phyloP scores from a whole-genome alignment of 2,888 invertebrate species.

The Cartodere bifasciata region DNA sequence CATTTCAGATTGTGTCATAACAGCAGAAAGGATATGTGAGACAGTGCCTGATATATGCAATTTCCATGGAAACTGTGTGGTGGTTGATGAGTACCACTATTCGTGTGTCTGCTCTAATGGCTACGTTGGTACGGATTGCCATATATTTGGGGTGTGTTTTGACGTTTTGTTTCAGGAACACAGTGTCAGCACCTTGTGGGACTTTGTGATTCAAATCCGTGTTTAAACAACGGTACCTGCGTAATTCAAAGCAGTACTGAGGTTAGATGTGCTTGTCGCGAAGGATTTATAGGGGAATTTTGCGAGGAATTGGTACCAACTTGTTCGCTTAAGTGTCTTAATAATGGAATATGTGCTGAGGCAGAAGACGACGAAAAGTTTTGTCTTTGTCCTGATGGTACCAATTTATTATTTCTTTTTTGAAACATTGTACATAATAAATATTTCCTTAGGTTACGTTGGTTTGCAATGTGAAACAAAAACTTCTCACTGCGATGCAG shows the following conservation, averaged over 20 bases:
- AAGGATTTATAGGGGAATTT: constrained; percentile 36
- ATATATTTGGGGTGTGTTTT: constrained; percentile 5
- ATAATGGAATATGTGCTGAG: constrained; percentile 39
- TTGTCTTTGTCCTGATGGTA: constrained; percentile 33
- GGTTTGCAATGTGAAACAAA: constrained; percentile 28
- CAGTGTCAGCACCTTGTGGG: constrained; percentile 39
- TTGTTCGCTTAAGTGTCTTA: constrained; percentile 36
- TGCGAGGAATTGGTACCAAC: constrained; percentile 35
- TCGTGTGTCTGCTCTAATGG: constrained; percentile 39
- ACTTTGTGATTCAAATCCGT: constrained; percentile 40
- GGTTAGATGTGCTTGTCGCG: constrained; percentile 38
- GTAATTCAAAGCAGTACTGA: constrained; percentile 14
- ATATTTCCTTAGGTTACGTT: constrained; percentile 24
- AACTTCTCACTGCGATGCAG: constrained; percentile 21
- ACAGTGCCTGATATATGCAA: constrained; percentile 39
- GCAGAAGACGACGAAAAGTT: constrained; percentile 31
- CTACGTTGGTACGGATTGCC: constrained; percentile 38
- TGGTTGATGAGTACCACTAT: constrained; percentile 28
- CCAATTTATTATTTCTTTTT: too few relatives aligned
- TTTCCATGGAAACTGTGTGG: constrained; percentile 29
- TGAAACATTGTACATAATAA: too few relatives aligned
- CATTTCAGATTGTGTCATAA: constrained; percentile 35
- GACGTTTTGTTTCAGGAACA: constrained; percentile 31
- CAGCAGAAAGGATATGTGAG: constrained; percentile 36
- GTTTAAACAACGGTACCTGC: constrained; percentile 42